Evolutionary conservation across 2,888 invertebrate genomes (phyloP), one percentile per base, ranked within the genome.

Genomic region (Tenthredo mesomela): DNA sequence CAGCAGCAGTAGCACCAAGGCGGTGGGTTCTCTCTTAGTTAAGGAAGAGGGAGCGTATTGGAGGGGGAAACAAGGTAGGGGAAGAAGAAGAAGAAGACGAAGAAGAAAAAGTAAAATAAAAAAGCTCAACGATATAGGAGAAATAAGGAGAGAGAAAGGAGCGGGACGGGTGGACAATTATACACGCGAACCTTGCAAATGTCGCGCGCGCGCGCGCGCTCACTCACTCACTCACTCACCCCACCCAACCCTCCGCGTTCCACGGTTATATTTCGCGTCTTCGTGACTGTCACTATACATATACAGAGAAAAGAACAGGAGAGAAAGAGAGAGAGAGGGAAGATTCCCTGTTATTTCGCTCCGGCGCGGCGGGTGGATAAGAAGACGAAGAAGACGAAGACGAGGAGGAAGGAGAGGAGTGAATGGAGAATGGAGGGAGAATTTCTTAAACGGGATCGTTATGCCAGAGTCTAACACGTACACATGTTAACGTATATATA

Each of bases 201-300:
- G 92, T 92, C 92, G 93, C 92, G 91, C 91, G 92, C 91, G 91
- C 89, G 91, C 90, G 92, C 92, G 94, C 94, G n/a, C 85, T 71
- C 82, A 18, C 83, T 73, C 58, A 77, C 43, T 50, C 67, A 7
- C 67, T 37, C 83, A 73, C 87, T 47, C 40, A n/a, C 43, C 29
- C 2, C 25, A 29, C 50, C 4, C 10, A 61, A 25, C 25, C 61
- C 61, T 12, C 25, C 61, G 25, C 61, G 61, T 61, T 61, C 21
- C 40, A 37, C 54, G 21, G 10, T 37, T 40, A 73, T 40, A 73
- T 73, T 33, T 21, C 37, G 12, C 21, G 43, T 33, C 37, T 73
- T 33, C 40, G 21, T 73, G 37, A 25, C 33, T 25, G 40, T 21
- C 33, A 43, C 67, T 71, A 37, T 73, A 73, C 10, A 4, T 10